Conservation (phyloP, 2,113 vertebrate genomes). For the Podarcis muralis region DNA sequence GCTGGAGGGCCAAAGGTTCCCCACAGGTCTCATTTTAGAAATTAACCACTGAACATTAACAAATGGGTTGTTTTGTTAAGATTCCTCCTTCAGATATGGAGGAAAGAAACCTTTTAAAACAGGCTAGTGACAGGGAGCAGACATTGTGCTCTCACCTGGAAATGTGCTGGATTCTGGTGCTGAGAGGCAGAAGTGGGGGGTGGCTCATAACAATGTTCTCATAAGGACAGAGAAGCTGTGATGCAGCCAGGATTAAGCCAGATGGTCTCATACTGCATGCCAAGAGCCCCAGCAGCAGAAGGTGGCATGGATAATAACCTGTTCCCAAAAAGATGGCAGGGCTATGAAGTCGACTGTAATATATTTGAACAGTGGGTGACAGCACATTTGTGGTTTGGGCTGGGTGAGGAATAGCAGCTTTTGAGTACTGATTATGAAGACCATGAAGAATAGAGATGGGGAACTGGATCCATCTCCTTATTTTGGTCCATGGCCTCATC, state of each 20-base stretch:
- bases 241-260: background rate
- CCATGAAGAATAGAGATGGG: too few species aligned
- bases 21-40: background rate
- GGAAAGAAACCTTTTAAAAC: background rate
- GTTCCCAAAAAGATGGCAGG: background rate
- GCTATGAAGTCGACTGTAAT: background rate
- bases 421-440: background rate
- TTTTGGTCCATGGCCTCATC: background rate
- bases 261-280: background rate
- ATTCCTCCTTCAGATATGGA: background rate
- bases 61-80: background rate
- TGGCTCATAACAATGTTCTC: background rate
- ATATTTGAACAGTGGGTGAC: background rate
- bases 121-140: background rate
- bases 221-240: background rate
- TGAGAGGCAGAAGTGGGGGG: background rate
- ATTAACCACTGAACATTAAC: background rate
- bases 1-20: too few species aligned
- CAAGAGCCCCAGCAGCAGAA: background rate
- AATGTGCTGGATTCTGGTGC: background rate
- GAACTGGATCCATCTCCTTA: too few species aligned
- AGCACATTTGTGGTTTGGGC: background rate
- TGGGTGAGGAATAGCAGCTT: background rate
- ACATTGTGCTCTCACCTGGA: background rate
- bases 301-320: background rate